Evolutionary conservation across 2,113 vertebrate genomes (phyloP).

Genomic region (Oxyruncus cristatus): DNA sequence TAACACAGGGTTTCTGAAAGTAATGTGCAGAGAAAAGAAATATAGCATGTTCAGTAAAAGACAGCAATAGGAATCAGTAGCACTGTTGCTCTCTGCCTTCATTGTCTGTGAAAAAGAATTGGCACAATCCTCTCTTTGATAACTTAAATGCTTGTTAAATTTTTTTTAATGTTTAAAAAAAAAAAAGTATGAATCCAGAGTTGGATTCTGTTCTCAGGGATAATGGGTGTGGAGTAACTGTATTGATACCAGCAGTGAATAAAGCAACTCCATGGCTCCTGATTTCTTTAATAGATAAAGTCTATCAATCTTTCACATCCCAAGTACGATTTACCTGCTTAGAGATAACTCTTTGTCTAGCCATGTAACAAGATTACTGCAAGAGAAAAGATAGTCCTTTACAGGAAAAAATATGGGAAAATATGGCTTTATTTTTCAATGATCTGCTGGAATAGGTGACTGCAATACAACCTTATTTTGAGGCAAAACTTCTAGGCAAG

Average conservation of each 20-base stretch:
- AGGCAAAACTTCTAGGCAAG: background rate
- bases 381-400: background rate
- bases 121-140: background rate
- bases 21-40: background rate
- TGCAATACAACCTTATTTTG: conserved; percentile 1
- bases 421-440: background rate
- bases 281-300: background rate
- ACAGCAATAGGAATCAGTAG: background rate
- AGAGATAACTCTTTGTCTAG: background rate
- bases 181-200: background rate
- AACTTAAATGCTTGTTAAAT: background rate
- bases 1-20: background rate
- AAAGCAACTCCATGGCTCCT: background rate
- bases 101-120: background rate
- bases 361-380: background rate
- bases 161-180: background rate
- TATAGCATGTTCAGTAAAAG: background rate
- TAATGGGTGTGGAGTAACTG: background rate
- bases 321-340: background rate
- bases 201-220: background rate
- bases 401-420: background rate
- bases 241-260: background rate
- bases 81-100: background rate
- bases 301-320: background rate
- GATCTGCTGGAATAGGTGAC: background rate